Percentiles rank a stretch among this genome's conserved stretches.
phyloP scores from a whole-genome alignment of 37 sponge, comb jelly and placozoan species.

The Agelas oroides region DNA sequence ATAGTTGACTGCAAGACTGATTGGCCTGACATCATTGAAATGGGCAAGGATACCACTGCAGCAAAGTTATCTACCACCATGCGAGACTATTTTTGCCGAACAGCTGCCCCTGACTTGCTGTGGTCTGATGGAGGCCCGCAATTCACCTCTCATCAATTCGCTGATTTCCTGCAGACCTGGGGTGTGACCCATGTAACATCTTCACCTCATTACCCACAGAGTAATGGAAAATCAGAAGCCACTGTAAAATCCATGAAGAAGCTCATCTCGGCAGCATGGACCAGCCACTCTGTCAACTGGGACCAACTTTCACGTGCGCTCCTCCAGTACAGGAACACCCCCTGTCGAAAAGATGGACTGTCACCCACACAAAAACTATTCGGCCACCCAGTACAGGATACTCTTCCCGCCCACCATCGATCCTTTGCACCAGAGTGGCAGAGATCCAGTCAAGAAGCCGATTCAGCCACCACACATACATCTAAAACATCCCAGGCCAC shows the following conservation, averaged over 20 bases:
- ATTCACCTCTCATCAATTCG: too few species aligned
- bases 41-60: constrained; percentile 14
- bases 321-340: not conserved
- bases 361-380: constrained; percentile 15
- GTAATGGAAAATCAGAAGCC: too few species aligned
- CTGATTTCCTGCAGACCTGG: too few species aligned
- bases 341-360: too few species aligned
- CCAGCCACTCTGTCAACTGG: not conserved
- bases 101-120: too few species aligned
- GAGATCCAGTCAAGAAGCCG: not conserved
- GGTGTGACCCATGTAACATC: too few species aligned
- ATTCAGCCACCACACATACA: not conserved
- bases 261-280: not conserved
- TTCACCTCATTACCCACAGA: too few species aligned
- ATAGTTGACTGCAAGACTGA: constrained; percentile 17
- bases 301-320: not conserved
- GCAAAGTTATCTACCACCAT: not conserved
- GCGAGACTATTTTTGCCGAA: constrained; percentile 6
- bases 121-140: too few species aligned
- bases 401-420: constrained; percentile 1
- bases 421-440: not conserved
- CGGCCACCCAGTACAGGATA: constrained; percentile 32
- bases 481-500: not conserved
- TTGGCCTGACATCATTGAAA: constrained; percentile 14
- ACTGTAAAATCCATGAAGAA: not conserved